Evolutionary conservation across 1,140 invertebrate species (phyloP), one percentile per base, ranked within the genome.

Genomic region (Hylyphantes graminicola): DNA sequence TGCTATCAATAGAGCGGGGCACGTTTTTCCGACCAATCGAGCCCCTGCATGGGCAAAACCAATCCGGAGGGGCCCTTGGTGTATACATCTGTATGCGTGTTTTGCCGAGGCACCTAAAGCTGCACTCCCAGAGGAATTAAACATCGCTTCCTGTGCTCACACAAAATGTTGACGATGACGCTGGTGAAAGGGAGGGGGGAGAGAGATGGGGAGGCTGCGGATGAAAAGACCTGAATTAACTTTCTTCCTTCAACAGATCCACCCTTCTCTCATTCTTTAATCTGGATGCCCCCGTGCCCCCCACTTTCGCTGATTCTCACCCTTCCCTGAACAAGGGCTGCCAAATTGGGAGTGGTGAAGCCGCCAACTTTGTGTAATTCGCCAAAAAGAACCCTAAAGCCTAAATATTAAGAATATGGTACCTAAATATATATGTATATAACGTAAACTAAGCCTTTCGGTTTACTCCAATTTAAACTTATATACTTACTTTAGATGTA

Each of bases 11-110:
- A 81, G 78, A 6, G 63, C 15, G 10, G 51, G 61, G 80, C 80
- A 82, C 80, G 80, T 82, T 82, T 82, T 82, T 74, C 70, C 72
- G 55, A 65, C 80, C 80, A 82, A 82, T 82, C 68, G 51, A 51
- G 50, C 51, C 12, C 51, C 67, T 19, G 35, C 50, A 21, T 59
- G 13, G 55, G 15, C n/a, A 5, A 61, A 50, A 82, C 80, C 80
- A 82, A 82, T 82, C 80, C 70, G 12, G 50, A 61, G 50, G 63
- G 55, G 11, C 7, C 53, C 11, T 50, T 48, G 48, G 11, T 73
- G 59, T 67, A 65, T 82, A 82, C 80, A 82, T 82, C 80, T 82
- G 80, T 82, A 82, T 74, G 61, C 68, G 70, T 82, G 80, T 82
- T 74, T 72, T 53, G 57, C 59, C 1, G 55, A 61, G 68, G 68